Evolutionary conservation across 2,888 invertebrate genomes (phyloP), one percentile per base, ranked within the genome.

Genomic region (Idaea biselata): DNA sequence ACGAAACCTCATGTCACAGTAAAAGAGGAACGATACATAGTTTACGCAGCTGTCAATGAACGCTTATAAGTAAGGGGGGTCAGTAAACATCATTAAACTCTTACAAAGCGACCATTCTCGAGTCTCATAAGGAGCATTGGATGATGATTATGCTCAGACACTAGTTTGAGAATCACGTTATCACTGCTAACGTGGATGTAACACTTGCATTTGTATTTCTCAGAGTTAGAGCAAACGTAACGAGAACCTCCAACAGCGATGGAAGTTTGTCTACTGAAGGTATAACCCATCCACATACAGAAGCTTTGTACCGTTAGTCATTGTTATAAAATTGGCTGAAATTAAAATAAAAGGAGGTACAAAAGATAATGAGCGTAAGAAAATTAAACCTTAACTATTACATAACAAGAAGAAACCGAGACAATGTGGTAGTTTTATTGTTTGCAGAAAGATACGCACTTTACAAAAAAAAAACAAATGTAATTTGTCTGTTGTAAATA

Each of bases 121-220:
- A 63, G 25, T 44, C 61, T 58, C 8, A 70, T 18, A 62, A 73
- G 77, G 55, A 61, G 69, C 1, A 60, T 17, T 17, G 75, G 77
- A 17, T 58, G 58, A n/a, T 81, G 80, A 58, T 75, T 78, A 60
- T 81, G 80, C 14, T 68, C 59, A 0, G 54, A 67, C 8, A 44
- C 16, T 1, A 65, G 66, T 16, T 68, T 68, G 18, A 69, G 32
- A 11, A 75, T 68, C n/a, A 44, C 17, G 14, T 74, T 68, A 6
- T 74, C 63, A 0, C 62, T 63, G n/a, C 55, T 65, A 7, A 80
- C 68, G 6, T 74, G 67, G 4, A 71, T 73, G 31, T 61, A 74
- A 0, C 80, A 77, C 55, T 69, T 82, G 60, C 82, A 82, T 5
- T 60, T 63, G 18, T 69, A 72, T 33, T 17, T 14, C 53, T 4